phyloP scores from a whole-genome alignment of 1,140 invertebrate genomes.

The Galleria mellonella region DNA sequence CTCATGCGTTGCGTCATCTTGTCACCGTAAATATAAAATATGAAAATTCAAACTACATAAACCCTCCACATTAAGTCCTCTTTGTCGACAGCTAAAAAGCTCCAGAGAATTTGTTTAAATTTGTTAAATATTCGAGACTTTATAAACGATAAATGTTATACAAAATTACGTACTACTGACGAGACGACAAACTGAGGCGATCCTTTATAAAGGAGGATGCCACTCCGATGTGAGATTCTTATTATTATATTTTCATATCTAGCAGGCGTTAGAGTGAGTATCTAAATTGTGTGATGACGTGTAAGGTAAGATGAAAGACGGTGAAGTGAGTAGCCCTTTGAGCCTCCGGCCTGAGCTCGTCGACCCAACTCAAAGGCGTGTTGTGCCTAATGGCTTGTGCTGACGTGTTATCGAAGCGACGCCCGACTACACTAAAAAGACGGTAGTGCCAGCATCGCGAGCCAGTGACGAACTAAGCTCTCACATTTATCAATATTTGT shows the following conservation, averaged over 20 bases:
- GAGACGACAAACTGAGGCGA: conserved; percentile 1
- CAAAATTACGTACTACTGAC: conserved; percentile 6
- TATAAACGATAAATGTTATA: too few relatives aligned
- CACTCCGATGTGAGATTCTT: conserved; percentile 21
- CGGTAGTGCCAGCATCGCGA: not conserved
- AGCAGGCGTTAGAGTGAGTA: conserved; percentile 11
- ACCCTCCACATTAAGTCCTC: too few relatives aligned
- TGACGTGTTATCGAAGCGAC: conserved; percentile 34
- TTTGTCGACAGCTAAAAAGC: too few relatives aligned
- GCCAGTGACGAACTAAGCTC: too few relatives aligned
- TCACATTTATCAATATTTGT: too few relatives aligned
- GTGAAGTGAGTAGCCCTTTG: conserved; percentile 40
- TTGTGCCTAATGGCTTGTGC: conserved; percentile 42
- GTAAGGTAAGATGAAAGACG: conserved; percentile 49
- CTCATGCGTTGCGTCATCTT: too few relatives aligned
- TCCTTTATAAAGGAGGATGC: too few relatives aligned
- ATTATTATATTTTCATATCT: conserved; percentile 22
- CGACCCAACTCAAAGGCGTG: conserved; percentile 41
- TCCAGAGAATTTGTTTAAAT: too few relatives aligned
- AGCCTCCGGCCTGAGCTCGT: conserved; percentile 14
- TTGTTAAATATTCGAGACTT: too few relatives aligned
- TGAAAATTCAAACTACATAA: too few relatives aligned
- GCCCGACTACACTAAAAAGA: conserved; percentile 21
- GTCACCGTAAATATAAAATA: too few relatives aligned
- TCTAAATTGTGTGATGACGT: conserved; percentile 40